Conservation (phyloP, 2,113 vertebrate genomes). For the Hyla sarda region DNA sequence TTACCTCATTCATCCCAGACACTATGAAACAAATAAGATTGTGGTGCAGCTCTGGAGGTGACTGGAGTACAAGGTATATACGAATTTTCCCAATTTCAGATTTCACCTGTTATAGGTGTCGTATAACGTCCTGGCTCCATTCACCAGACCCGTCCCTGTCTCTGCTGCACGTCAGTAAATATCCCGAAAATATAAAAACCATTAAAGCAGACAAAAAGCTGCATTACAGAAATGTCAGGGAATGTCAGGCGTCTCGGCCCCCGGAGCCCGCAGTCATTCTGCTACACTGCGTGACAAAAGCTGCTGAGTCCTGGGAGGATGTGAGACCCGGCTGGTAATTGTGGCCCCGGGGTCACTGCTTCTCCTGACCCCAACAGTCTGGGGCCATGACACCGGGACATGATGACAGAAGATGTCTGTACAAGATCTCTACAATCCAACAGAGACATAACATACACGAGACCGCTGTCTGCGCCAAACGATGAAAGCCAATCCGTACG, state of each 20-base stretch:
- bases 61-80: not conserved
- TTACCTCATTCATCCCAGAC: not conserved
- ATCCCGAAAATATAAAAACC: slow-evolving; percentile 31
- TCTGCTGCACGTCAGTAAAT: slow-evolving; percentile 13
- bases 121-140: not conserved
- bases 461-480: not conserved
- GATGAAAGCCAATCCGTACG: too few relatives aligned
- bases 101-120: not conserved
- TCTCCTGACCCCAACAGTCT: not conserved
- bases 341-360: not conserved
- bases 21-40: not conserved
- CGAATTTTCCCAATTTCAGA: not conserved
- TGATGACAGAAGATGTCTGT: not conserved
- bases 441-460: not conserved
- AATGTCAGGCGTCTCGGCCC: slow-evolving; percentile 12
- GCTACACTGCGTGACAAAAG: slow-evolving; percentile 22
- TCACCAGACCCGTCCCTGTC: not conserved
- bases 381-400: not conserved
- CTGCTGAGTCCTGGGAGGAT: not conserved
- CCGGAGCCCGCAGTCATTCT: slow-evolving; percentile 26
- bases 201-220: slow-evolving; percentile 43
- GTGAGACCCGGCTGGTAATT: not conserved
- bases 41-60: not conserved
- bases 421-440: not conserved
- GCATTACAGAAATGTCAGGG: slow-evolving; percentile 41